A percentile compares a stretch with the other conserved stretches of the same genome.
These are phyloP conservation scores for Lasaia peninsularis DNA, from an alignment of 1,140 invertebrate genomes.

Conservation along the genomic window DNA sequence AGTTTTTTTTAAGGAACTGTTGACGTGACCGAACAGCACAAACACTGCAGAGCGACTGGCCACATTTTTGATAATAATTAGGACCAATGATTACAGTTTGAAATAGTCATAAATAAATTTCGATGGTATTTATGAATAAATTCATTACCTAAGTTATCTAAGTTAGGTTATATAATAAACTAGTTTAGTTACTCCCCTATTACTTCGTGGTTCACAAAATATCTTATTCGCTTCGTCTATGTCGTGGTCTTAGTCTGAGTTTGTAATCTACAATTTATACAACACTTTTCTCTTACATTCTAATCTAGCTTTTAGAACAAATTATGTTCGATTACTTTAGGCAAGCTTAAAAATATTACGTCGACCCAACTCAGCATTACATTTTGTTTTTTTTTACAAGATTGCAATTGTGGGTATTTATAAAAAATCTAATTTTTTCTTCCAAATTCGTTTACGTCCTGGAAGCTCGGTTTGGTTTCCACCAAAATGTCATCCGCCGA, in stretches of 20 bases:
- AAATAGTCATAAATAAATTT: too few species aligned
- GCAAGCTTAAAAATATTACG: conserved; percentile 5
- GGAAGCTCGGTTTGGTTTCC: background rate
- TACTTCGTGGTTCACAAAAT: background rate
- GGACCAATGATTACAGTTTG: too few species aligned
- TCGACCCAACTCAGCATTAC: background rate
- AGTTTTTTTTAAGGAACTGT: too few species aligned
- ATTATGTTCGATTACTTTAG: background rate
- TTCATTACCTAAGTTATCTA: too few species aligned
- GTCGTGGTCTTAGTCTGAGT: background rate
- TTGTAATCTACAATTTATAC: background rate
- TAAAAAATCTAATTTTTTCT: background rate
- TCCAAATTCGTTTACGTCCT: background rate
- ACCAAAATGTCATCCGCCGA: background rate
- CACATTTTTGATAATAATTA: too few species aligned
- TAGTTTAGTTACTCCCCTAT: too few species aligned
- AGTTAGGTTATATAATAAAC: too few species aligned
- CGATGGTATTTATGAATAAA: too few species aligned
- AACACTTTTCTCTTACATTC: background rate
- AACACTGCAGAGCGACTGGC: too few species aligned
- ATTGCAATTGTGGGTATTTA: background rate
- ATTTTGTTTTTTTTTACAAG: background rate
- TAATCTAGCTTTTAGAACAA: conserved; percentile 6
- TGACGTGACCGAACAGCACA: too few species aligned
- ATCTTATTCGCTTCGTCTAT: background rate